A percentile compares a stretch with the other conserved stretches of the same genome.
phyloP scores from a whole-genome alignment of 2,888 invertebrate genomes.

The Drosophila tanythrix region DNA sequence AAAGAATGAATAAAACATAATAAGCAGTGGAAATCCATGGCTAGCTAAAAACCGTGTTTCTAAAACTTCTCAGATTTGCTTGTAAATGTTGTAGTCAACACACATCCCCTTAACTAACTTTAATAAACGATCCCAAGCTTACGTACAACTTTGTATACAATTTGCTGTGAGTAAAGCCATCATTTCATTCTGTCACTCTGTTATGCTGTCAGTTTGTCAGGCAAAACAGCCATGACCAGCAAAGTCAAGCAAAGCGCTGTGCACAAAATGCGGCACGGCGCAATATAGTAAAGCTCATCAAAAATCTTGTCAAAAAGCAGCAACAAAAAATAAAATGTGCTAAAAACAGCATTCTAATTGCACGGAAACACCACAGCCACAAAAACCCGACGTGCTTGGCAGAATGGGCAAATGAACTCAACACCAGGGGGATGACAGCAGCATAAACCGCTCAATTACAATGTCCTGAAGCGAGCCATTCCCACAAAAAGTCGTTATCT shows the following conservation, averaged over 20 bases:
- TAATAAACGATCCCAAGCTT: background rate
- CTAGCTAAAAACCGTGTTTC: background rate
- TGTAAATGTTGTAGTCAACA: background rate
- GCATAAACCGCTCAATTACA: constrained; percentile 73
- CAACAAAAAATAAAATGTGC: constrained; percentile 7
- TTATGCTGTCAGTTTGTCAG: constrained; percentile 32
- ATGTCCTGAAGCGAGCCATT: constrained; percentile 38
- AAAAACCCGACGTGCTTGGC: constrained; percentile 30
- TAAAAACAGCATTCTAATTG: constrained; percentile 45
- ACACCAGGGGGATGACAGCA: background rate
- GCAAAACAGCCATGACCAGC: constrained; percentile 32
- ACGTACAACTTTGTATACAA: constrained; percentile 10
- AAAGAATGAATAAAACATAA: background rate
- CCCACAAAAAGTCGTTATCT: constrained; percentile 69
- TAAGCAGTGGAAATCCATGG: background rate
- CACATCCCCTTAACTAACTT: background rate
- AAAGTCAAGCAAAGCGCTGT: constrained; percentile 29
- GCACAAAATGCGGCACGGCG: constrained; percentile 25
- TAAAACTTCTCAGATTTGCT: background rate
- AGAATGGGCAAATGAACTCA: constrained; percentile 62
- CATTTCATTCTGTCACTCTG: constrained; percentile 24
- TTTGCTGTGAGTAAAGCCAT: constrained; percentile 10
- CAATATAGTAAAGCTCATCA: constrained; percentile 68
- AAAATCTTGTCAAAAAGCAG: constrained; percentile 59
- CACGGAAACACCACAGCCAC: constrained; percentile 51